phyloP scores from a whole-genome alignment of 1,140 invertebrate genomes.

The Bombus confusus region DNA sequence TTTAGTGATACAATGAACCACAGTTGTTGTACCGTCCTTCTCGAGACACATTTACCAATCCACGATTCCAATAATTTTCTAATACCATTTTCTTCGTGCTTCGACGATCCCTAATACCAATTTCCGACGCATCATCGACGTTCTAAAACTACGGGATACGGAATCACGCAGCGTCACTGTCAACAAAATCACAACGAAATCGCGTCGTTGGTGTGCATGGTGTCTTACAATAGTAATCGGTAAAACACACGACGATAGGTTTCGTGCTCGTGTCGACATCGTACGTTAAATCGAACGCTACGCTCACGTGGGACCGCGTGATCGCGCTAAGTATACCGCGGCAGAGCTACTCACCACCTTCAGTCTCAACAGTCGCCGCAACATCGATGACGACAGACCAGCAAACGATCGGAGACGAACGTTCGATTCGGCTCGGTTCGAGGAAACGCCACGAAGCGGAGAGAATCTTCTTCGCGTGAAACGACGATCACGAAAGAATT shows the following conservation, averaged over 20 bases:
- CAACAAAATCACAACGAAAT: neutral
- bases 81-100: neutral
- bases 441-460: neutral
- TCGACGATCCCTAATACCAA: neutral
- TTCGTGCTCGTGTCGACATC: neutral
- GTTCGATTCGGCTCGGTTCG: neutral
- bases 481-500: neutral
- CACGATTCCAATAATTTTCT: neutral
- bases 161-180: neutral
- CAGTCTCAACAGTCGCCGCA: slow-evolving; percentile 66
- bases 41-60: no score
- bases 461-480: neutral
- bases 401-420: neutral
- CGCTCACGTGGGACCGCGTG: neutral
- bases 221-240: neutral
- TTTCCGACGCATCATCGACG: no score
- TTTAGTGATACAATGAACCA: no score
- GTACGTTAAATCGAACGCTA: neutral
- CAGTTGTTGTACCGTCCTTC: no score
- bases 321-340: neutral
- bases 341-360: slow-evolving; percentile 67
- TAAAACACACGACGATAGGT: slow-evolving; percentile 12
- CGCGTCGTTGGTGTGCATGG: neutral
- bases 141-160: neutral
- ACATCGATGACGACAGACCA: slow-evolving; percentile 52